These are phyloP conservation scores for Drosophila falleni DNA, from an alignment of 2,888 invertebrate species.

Conservation along the genomic window DNA sequence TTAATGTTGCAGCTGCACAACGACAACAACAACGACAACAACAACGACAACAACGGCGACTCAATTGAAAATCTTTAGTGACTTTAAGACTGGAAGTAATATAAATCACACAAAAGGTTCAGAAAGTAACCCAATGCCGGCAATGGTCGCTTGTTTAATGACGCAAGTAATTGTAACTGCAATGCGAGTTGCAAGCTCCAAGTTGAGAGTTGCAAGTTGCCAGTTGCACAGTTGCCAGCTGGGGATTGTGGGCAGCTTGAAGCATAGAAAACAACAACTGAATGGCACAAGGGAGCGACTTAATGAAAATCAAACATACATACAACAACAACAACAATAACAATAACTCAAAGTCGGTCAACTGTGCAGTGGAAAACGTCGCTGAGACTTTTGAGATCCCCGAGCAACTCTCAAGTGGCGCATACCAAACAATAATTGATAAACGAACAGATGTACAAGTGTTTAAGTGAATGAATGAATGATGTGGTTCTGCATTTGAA, in stretches of 20 bases:
- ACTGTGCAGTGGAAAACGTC: slow-evolving; percentile 61
- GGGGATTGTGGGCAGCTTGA: slow-evolving; percentile 39
- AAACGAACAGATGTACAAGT: slow-evolving; percentile 81
- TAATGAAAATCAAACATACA: slow-evolving; percentile 80
- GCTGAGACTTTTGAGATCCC: slow-evolving; percentile 38
- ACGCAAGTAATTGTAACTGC: slow-evolving; percentile 73
- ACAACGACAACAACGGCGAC: slow-evolving; percentile 22
- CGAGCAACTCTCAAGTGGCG: slow-evolving; percentile 54
- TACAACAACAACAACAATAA: slow-evolving; percentile 20
- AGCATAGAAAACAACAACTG: slow-evolving; percentile 39
- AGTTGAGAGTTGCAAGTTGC: slow-evolving; percentile 38
- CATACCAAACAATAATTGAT: slow-evolving; percentile 71
- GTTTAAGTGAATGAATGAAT: slow-evolving; percentile 71
- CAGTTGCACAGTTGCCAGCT: slow-evolving; percentile 43
- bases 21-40: slow-evolving; percentile 1
- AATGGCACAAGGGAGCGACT: slow-evolving; percentile 62
- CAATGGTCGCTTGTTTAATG: slow-evolving; percentile 69
- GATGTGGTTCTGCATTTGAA: slow-evolving; percentile 35
- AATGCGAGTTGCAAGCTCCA: slow-evolving; percentile 45
- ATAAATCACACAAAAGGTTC: slow-evolving; percentile 78
- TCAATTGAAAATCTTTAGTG: slow-evolving; percentile 68
- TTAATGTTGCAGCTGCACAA: slow-evolving; percentile 56
- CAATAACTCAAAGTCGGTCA: slow-evolving; percentile 62
- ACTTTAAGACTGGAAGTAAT: slow-evolving; percentile 72
- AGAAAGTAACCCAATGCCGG: slow-evolving; percentile 57